Conservation (phyloP, 2,888 invertebrate genomes). For the Polymixis lichenea region DNA sequence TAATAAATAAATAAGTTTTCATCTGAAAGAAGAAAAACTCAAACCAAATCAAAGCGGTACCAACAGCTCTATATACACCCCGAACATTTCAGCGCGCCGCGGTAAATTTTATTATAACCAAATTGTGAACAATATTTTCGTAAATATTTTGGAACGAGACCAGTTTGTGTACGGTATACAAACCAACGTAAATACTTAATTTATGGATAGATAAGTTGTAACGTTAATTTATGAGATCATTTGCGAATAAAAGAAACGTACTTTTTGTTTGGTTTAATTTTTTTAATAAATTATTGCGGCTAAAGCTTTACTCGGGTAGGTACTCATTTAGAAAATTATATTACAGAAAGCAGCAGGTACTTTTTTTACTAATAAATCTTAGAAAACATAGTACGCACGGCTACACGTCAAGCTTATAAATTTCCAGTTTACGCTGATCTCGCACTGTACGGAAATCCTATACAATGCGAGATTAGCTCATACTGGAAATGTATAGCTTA, state of each 20-base stretch:
- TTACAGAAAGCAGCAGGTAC: too few relatives aligned
- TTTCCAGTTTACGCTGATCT: too few relatives aligned
- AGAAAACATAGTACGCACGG: not conserved
- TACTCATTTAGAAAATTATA: not conserved
- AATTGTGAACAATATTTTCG: constrained; percentile 89
- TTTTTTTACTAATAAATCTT: not conserved
- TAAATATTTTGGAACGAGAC: constrained; percentile 88
- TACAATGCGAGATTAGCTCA: too few relatives aligned
- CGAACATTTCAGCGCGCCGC: constrained; percentile 74
- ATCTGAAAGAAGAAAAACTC: not conserved
- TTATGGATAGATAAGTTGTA: constrained; percentile 65
- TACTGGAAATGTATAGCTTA: too few relatives aligned
- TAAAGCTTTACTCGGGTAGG: not conserved
- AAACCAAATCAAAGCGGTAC: constrained; percentile 58
- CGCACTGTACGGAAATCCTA: too few relatives aligned
- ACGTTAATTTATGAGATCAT: constrained; percentile 62
- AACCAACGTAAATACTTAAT: constrained; percentile 79
- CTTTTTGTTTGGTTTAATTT: constrained; percentile 41
- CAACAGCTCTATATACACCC: constrained; percentile 76
- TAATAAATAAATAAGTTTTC: not conserved
- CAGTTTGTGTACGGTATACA: constrained; percentile 82
- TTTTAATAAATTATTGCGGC: constrained; percentile 14
- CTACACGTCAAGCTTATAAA: too few relatives aligned
- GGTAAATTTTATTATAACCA: constrained; percentile 88
- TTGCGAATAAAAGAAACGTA: constrained; percentile 46